Conservation (phyloP, 2,888 invertebrate genomes). For the Punctoribates punctum region DNA sequence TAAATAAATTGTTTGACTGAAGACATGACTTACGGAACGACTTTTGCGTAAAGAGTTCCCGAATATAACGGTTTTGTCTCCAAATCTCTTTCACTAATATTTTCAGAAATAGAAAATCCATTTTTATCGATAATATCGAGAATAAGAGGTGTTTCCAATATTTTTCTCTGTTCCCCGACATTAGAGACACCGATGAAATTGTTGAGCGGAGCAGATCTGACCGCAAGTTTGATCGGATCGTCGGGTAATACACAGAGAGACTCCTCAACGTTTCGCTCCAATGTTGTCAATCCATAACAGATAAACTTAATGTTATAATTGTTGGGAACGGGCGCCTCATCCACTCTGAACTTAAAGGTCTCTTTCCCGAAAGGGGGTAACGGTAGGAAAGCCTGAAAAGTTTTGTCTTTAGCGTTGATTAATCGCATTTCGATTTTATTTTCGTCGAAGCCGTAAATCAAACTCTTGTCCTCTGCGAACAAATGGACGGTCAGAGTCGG, state of each 20-base stretch:
- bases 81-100: neutral
- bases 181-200: neutral
- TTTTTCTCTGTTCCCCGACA: neutral
- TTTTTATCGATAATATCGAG: neutral
- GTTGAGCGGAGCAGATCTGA: neutral
- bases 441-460: neutral
- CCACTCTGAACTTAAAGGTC: too few relatives aligned
- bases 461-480: neutral
- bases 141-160: neutral
- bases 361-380: neutral
- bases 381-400: neutral
- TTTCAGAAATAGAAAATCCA: neutral
- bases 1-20: too few relatives aligned
- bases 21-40: neutral
- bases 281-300: too few relatives aligned
- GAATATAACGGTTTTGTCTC: too few relatives aligned
- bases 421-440: neutral
- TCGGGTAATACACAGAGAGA: neutral
- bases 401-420: neutral
- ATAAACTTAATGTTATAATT: too few relatives aligned
- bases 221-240: neutral
- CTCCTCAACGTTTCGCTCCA: neutral
- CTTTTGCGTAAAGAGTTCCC: neutral
- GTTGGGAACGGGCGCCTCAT: too few relatives aligned
- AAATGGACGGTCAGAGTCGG: neutral